Evolutionary conservation across 2,888 invertebrate species (phyloP).

Genomic region (Sepioteuthis lessoniana): DNA sequence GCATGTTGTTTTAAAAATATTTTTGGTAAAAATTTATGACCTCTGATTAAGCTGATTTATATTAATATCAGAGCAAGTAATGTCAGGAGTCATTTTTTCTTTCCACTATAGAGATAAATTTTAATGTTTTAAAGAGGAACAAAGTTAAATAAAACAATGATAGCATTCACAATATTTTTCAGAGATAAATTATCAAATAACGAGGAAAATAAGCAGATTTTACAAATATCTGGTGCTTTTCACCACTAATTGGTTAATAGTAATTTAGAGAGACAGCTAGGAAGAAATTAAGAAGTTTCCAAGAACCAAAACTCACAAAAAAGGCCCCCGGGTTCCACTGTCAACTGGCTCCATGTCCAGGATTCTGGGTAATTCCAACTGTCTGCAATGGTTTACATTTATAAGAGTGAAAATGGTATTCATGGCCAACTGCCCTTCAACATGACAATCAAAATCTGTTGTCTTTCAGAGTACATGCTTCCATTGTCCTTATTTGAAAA

Average conservation of each 20-base stretch:
- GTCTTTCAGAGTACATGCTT: neutral
- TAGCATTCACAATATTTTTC: neutral
- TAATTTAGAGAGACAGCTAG: neutral
- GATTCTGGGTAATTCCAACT: slow-evolving; percentile 46
- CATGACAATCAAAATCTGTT: neutral
- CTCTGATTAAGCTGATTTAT: neutral
- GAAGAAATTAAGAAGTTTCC: slow-evolving; percentile 44
- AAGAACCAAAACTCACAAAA: slow-evolving; percentile 47
- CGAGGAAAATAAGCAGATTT: neutral
- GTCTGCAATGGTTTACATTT: slow-evolving; percentile 46
- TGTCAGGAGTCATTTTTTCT: neutral
- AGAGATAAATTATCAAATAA: neutral
- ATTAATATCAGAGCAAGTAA: neutral
- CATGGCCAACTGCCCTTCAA: neutral
- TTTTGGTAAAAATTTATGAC: too few relatives aligned
- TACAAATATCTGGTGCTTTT: neutral
- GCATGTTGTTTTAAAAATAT: too few relatives aligned
- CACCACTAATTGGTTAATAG: neutral
- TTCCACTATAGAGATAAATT: neutral
- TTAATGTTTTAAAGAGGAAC: neutral
- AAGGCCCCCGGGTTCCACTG: slow-evolving; percentile 48
- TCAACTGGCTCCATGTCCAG: slow-evolving; percentile 44
- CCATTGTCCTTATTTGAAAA: neutral
- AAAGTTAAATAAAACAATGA: neutral
- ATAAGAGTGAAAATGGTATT: slow-evolving; percentile 39